Base-by-base conservation (phyloP, 30 jellyfish, hydroid and myxozoan species). In the Aurelia aurita region DNA sequence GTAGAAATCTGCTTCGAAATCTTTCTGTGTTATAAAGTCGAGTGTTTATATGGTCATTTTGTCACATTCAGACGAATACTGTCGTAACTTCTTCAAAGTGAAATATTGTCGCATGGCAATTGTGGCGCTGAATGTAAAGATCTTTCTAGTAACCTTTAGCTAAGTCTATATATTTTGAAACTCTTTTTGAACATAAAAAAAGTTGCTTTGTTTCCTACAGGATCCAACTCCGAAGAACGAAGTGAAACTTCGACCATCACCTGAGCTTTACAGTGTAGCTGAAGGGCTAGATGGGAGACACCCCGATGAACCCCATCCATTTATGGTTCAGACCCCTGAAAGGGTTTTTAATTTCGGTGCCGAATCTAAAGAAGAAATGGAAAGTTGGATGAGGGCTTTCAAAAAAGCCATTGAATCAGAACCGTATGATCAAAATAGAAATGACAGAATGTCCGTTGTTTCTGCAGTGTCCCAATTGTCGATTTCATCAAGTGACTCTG, bases 211-310 rank as follows among this genome's bases (percentile, higher is more conserved):
- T 39, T 63, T 26, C 26, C 12, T 53, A 8, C 54, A 75, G 95
- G 89, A 74, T 51, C 78, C 95, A 12, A 32, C 75, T 2, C 86
- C 89, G 28, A 86, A 64, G 45, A 32, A 39, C 19, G 95, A 67
- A 55, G 89, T 86, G 14, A 7, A 32, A 16, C 55, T 72, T 34
- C 43, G 26, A 16, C 77, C 45, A 11, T 43, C 81, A 22, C 74
- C 87, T 21, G 87, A 60, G 54, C 25, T 27, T 9, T 84, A 29
- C 45, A 45, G 34, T 20, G 96, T 85, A 10, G 39, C 79, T 43
- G 97, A 87, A 53, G 98, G 98, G 69, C 84, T 82, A 12, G 94
- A 87, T 64, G 98, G 98, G 26, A 92, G 55, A 28, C 98, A 92
- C 69, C 98, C 98, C 22, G 71, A 69, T 27, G 86, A 76, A 44